Percentiles rank a stretch among this genome's conserved stretches.
Evolutionary conservation across 2,113 vertebrate species (phyloP).

Genomic region (Strix uralensis): DNA sequence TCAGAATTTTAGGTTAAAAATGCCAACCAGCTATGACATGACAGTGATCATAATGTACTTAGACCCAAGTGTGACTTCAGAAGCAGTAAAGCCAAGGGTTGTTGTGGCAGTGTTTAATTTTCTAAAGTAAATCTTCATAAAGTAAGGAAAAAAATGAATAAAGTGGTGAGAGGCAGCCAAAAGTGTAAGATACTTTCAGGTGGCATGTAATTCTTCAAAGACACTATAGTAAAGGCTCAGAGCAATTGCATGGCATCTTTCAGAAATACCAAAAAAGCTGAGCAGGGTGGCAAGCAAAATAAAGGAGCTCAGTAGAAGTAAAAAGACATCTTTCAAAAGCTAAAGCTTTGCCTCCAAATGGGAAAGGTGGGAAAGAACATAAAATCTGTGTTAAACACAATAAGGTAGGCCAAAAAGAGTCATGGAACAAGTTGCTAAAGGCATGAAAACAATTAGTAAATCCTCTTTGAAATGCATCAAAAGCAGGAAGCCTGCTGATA

Average conservation of each 20-base stretch:
- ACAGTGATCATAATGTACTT: background rate
- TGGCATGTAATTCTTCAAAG: background rate
- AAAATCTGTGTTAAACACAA: background rate
- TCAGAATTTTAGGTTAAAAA: background rate
- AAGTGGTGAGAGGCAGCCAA: background rate
- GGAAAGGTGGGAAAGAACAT: background rate
- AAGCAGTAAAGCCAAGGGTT: background rate
- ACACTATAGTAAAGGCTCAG: background rate
- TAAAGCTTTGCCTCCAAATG: background rate
- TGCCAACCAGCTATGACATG: background rate
- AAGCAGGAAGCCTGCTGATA: slow-evolving; percentile 32
- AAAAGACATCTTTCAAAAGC: background rate
- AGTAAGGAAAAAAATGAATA: background rate
- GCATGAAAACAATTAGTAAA: background rate
- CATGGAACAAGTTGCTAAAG: background rate
- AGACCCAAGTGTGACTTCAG: background rate
- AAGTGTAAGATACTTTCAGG: background rate
- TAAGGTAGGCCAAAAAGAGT: background rate
- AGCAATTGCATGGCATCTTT: background rate
- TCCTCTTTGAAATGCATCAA: background rate
- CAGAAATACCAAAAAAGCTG: background rate
- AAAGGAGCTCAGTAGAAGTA: background rate
- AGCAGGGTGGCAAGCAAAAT: background rate
- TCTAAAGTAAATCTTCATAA: background rate
- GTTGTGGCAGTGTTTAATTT: background rate